These are phyloP conservation scores for Leptinotarsa texana DNA, from an alignment of 1,140 invertebrate species.

Conservation along the genomic window DNA sequence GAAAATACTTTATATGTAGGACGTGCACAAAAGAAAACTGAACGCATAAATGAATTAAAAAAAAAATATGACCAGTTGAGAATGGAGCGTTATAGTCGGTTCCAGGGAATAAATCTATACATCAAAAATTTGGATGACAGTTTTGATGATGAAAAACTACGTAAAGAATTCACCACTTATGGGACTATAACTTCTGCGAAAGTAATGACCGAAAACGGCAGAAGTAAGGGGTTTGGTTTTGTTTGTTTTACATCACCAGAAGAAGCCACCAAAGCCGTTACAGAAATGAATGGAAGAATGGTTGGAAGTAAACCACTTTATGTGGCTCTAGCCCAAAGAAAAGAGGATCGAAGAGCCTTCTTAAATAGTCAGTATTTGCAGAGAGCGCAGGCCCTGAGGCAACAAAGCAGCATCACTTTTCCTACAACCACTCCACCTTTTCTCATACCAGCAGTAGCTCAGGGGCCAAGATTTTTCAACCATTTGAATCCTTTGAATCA, in stretches of 20 bases:
- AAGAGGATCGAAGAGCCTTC: constrained; percentile 97
- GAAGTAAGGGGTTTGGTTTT: constrained; percentile 98
- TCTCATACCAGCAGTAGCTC: constrained; percentile 49
- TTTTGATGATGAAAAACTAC: constrained; percentile 92
- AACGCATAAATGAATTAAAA: constrained; percentile 94
- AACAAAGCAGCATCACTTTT: constrained; percentile 41
- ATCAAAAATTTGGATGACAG: constrained; percentile 84
- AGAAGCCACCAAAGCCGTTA: constrained; percentile 98
- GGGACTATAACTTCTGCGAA: constrained; percentile 98
- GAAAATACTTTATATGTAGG: constrained; percentile 89
- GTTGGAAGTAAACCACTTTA: constrained; percentile 96
- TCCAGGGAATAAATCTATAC: constrained; percentile 79
- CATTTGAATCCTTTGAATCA: constrained; percentile 45
- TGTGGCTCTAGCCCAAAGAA: constrained; percentile 96
- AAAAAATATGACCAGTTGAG: constrained; percentile 94
- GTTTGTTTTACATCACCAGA: constrained; percentile 98
- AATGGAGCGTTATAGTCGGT: constrained; percentile 88
- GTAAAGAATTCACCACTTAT: constrained; percentile 92
- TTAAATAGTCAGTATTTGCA: constrained; percentile 97
- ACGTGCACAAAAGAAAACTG: constrained; percentile 97
- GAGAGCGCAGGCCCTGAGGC: constrained; percentile 55
- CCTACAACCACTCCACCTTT: constrained; percentile 42
- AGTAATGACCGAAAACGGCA: constrained; percentile 91
- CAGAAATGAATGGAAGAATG: constrained; percentile 98
- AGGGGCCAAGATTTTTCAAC: constrained; percentile 50